Percentiles rank a stretch among this genome's conserved stretches.
These are phyloP conservation scores for Aptenodytes forsteri DNA, from an alignment of 2,113 vertebrate genomes.

Conservation along the genomic window DNA sequence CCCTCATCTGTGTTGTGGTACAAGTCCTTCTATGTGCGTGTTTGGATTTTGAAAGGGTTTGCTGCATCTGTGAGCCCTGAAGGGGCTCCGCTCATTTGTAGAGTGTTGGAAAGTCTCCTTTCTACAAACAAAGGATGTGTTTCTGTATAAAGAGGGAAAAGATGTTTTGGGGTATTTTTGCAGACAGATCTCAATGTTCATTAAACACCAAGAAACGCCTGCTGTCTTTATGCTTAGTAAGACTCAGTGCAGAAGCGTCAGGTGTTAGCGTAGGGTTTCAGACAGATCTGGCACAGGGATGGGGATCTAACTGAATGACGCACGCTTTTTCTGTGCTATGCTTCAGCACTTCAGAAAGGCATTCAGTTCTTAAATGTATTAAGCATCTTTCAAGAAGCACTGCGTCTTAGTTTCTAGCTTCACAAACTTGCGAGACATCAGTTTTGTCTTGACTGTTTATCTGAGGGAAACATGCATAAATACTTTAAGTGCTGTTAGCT, in stretches of 20 bases:
- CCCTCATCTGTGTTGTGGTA: neutral
- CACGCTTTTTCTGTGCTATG: fast-evolving
- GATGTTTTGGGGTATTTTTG: neutral
- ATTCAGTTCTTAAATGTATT: neutral
- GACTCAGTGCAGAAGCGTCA: neutral
- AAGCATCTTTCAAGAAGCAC: neutral
- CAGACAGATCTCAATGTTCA: fast-evolving
- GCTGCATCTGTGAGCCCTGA: neutral
- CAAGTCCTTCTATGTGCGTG: neutral
- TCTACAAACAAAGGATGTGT: neutral
- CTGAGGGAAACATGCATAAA: neutral
- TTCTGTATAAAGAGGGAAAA: neutral
- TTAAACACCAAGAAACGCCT: neutral
- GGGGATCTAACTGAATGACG: neutral
- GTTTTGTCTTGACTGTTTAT: neutral
- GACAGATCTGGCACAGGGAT: neutral
- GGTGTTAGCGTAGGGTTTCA: neutral
- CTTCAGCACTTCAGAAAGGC: neutral
- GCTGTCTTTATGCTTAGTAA: neutral
- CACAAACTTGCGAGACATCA: neutral
- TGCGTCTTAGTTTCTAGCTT: neutral
- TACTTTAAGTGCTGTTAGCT: neutral
- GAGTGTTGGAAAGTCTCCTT: neutral
- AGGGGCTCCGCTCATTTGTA: neutral
- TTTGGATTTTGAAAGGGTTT: neutral